These are phyloP conservation scores for Donacobius atricapilla DNA, from an alignment of 2,113 vertebrate genomes.

Conservation along the genomic window DNA sequence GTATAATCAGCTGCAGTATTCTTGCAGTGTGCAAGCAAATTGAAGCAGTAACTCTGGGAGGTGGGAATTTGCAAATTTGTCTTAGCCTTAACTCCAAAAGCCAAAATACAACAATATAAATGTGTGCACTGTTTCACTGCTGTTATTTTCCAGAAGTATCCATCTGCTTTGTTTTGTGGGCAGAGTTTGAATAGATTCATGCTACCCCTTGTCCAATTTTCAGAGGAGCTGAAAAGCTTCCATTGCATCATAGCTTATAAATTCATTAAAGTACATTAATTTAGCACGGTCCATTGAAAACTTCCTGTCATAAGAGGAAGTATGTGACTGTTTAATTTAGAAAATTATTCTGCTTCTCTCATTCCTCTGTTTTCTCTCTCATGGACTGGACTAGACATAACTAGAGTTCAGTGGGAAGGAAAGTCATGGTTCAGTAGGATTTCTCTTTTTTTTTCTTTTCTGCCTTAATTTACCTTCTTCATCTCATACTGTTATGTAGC, in stretches of 20 bases:
- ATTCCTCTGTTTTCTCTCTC: background rate
- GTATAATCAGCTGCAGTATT: slow-evolving; percentile 21
- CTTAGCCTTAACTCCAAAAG: slow-evolving; percentile 3
- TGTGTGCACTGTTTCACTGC: background rate
- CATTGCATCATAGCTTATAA: slow-evolving; percentile 57
- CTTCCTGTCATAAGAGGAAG: slow-evolving; percentile 47
- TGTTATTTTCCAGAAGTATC: slow-evolving; percentile 49
- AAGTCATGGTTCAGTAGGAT: background rate
- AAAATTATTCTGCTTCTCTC: slow-evolving; percentile 25
- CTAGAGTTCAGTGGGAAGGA: background rate
- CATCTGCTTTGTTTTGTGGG: slow-evolving; percentile 48
- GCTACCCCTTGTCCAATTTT: background rate
- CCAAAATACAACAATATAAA: background rate
- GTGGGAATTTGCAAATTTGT: slow-evolving; percentile 49
- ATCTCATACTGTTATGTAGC: background rate
- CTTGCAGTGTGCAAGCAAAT: background rate
- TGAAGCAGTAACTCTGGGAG: slow-evolving; percentile 36
- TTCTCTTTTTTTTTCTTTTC: background rate
- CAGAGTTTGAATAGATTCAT: slow-evolving; percentile 8
- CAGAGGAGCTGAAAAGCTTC: slow-evolving; percentile 33
- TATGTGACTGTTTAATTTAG: slow-evolving; percentile 30
- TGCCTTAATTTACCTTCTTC: background rate
- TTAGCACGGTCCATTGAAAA: slow-evolving; percentile 43
- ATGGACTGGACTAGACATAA: background rate
- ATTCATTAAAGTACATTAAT: slow-evolving; percentile 42